Evolutionary conservation across 1,140 invertebrate genomes (phyloP), one percentile per base, ranked within the genome.

Genomic region (Achatina immaculata): DNA sequence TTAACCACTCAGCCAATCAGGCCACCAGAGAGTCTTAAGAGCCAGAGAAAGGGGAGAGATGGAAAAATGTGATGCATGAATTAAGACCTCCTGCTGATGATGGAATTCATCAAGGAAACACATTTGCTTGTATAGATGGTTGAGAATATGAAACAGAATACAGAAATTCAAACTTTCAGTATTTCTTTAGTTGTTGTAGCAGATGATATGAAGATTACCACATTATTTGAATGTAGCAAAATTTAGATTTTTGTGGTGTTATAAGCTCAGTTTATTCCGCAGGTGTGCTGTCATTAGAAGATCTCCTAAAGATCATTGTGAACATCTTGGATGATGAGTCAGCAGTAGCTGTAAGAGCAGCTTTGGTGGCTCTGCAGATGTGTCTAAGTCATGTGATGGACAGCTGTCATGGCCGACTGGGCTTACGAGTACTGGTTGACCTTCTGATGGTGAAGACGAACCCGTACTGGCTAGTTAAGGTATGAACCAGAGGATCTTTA

Each of bases 401-500:
- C 83, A 90, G 89, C 71, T 83, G 86, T 51, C 87, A 92, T 85
- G 88, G 88, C 77, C 78, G 90, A 21, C 77, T 88, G 45, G 89
- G 88, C 40, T 81, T 92, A 7, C 89, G 92, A 21, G 89, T 95
- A n/a, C 88, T 97, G 38, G 92, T 94, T 68, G 89, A 92, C 62
- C 90, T 97, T 9, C 92, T 95, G 9, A 87, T 90, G 34, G 91
- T 96, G 0, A 93, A 94, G 65, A 92, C 93, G 58, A 96, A 96
- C 91, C 93, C 94, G 0, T 97, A 97, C 91, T 97, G 96, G 95
- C 92, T 98, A 21, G 94, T 96, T 36, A 96, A 96, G 92, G 94
- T 96, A 81, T 93, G 83, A 69, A 80, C 42, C 40, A n/a, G n/a
- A 84, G n/a, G n/a, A n/a, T n/a, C n/a, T n/a, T n/a, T n/a, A n/a